Percentiles rank a stretch among this genome's conserved stretches.
These are phyloP conservation scores for Vipera ursinii DNA, from an alignment of 2,797 vertebrate genomes.

Conservation along the genomic window DNA sequence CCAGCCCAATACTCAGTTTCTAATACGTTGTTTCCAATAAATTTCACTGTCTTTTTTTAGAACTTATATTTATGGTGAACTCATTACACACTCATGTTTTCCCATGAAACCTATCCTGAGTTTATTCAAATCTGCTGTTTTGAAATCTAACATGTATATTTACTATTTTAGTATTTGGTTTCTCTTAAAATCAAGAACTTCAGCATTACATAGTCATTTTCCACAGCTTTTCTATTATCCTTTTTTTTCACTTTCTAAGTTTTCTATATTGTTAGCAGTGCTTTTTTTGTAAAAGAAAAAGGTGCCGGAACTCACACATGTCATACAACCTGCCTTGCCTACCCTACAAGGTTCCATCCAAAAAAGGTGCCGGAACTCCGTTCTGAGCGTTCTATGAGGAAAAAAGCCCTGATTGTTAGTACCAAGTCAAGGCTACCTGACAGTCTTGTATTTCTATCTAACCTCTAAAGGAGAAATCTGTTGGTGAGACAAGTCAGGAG, in stretches of 20 bases:
- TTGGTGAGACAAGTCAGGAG: background rate
- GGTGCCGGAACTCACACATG: too few relatives aligned
- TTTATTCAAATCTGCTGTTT: background rate
- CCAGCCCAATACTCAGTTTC: background rate
- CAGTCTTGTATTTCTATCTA: background rate
- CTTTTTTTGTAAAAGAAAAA: too few relatives aligned
- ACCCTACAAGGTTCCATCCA: too few relatives aligned
- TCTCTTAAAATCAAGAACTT: background rate
- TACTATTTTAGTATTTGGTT: background rate
- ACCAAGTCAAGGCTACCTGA: background rate
- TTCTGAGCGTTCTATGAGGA: too few relatives aligned
- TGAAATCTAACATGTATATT: background rate
- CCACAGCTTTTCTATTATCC: background rate
- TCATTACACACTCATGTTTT: background rate
- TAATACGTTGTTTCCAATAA: background rate
- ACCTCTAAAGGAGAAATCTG: background rate
- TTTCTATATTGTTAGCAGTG: background rate
- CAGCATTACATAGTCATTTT: background rate
- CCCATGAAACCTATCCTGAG: background rate
- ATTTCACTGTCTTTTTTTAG: background rate
- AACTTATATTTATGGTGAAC: background rate
- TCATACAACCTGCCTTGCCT: too few relatives aligned
- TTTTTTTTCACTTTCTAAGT: background rate
- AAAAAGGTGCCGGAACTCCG: too few relatives aligned
- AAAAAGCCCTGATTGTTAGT: background rate